Base-by-base conservation (phyloP, 2,797 vertebrate genomes). In the Premnoplex brunnescens region DNA sequence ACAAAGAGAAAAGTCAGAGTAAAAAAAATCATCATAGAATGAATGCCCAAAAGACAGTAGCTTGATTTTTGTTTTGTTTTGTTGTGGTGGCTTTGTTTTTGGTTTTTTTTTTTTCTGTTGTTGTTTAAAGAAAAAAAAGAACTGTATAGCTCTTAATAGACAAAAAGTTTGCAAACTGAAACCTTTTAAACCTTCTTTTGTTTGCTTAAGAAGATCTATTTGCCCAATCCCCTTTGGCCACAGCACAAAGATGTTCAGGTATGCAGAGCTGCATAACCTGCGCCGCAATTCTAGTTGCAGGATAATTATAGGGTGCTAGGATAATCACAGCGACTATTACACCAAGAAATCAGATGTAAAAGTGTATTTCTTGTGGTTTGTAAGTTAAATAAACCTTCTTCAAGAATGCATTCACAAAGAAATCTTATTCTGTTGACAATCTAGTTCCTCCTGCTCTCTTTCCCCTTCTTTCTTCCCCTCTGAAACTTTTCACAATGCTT, bases 1-100 rank as follows among this genome's bases (percentile, higher is more conserved):
- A 85, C 49, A 93, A 88, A 93, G 24, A 88, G 18, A 86, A 89
- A 95, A 81, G 23, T 62, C 56, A 59, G n/a, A 91, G 14, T 68
- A 37, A 63, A 86, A 90, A 49, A 24, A n/a, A 30, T 12, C 7
- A 49, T 24, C 20, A 27, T 20, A 62, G 13, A 48, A 41, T 39
- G 49, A 48, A 59, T 30, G 10, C 8, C 39, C 17, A 44, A 63
- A 86, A 87, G 67, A 81, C 77, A 6, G 14, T 15, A 6, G 6
- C 0, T 10, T 46, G 23, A 5, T 21, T 52, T 59, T 23, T 27
- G 13, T 23, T 55, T 60, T 60, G 58, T 28, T 62, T 62, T 41
- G 28, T 60, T 39, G 12, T 62, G 30, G 37, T 48, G 30, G 52
- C 10, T 8, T 64, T 43, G 12, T 21, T 26, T 20, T 1, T 9